phyloP scores from a whole-genome alignment of 2,797 vertebrate genomes.

The Harpagifer antarcticus region DNA sequence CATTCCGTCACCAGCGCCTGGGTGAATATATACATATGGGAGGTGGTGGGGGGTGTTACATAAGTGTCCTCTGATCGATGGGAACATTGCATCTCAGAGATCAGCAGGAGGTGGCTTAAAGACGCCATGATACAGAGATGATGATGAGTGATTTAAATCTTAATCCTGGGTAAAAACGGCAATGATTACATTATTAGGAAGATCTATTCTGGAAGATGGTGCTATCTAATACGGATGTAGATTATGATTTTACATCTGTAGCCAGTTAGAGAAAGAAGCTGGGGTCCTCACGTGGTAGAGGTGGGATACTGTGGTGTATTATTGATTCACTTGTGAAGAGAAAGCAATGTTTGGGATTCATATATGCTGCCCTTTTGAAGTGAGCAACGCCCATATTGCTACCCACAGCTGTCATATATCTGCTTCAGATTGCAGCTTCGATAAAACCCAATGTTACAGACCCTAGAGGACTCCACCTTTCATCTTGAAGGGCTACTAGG shows the following conservation, averaged over 20 bases:
- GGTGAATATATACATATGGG: slow-evolving; percentile 36
- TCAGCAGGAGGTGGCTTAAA: slow-evolving; percentile 58
- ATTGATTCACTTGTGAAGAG: slow-evolving; percentile 1
- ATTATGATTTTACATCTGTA: slow-evolving; percentile 29
- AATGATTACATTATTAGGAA: slow-evolving; percentile 59
- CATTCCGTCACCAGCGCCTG: slow-evolving; percentile 16
- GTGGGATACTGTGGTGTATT: not conserved
- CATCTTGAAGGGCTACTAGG: slow-evolving; percentile 23
- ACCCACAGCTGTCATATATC: slow-evolving; percentile 6
- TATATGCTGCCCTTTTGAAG: slow-evolving; percentile 23
- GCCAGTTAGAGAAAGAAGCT: slow-evolving; percentile 18
- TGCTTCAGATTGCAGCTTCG: slow-evolving; percentile 1
- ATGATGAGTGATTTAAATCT: slow-evolving; percentile 63
- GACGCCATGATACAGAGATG: slow-evolving; percentile 43
- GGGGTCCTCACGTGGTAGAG: not conserved
- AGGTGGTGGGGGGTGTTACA: slow-evolving; percentile 59
- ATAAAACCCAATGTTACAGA: not conserved
- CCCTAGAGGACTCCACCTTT: slow-evolving; percentile 26
- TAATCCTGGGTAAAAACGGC: slow-evolving; percentile 44
- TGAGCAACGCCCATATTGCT: too few species aligned
- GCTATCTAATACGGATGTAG: slow-evolving; percentile 10
- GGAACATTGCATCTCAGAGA: slow-evolving; percentile 56
- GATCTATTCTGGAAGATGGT: slow-evolving; percentile 35
- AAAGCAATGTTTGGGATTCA: slow-evolving; percentile 21
- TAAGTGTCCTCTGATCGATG: slow-evolving; percentile 62